A percentile compares a stretch with the other conserved stretches of the same genome.
Evolutionary conservation across 2,113 vertebrate species (phyloP).

Genomic region (Silurus meridionalis): DNA sequence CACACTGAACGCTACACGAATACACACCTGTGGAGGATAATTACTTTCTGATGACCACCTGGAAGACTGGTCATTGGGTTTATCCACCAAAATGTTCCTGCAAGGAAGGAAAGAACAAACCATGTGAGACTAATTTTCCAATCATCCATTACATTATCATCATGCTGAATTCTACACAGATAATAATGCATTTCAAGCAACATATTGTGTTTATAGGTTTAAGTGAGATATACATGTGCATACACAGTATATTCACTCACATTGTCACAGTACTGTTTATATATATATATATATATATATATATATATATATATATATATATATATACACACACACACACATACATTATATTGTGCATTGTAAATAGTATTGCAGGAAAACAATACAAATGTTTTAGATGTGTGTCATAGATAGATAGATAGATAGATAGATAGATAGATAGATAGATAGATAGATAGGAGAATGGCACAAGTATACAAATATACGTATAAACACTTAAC

Average conservation of each 20-base stretch:
- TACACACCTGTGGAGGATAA: slow-evolving; percentile 92
- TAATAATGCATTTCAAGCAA: background rate
- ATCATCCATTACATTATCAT: background rate
- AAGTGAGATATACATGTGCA: no score
- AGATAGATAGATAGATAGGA: no score
- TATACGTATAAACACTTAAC: no score
- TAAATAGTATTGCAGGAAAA: background rate
- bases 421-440: no score
- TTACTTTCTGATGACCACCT: slow-evolving; percentile 99
- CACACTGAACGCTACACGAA: background rate
- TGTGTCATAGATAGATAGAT: no score
- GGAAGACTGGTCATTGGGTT: slow-evolving; percentile 96
- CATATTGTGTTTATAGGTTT: background rate
- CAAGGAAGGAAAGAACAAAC: slow-evolving; percentile 48
- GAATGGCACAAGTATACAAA: no score
- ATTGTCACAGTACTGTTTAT: background rate
- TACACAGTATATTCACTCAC: background rate
- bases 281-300: no score
- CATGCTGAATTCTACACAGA: background rate
- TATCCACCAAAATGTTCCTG: slow-evolving; percentile 99
- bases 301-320: no score
- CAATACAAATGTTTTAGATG: background rate
- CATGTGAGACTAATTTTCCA: background rate
- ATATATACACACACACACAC: no score
- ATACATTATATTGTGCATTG: no score